Evolutionary conservation across 2,888 invertebrate genomes (phyloP), one percentile per base, ranked within the genome.

Genomic region (Phragmatobia fuliginosa): DNA sequence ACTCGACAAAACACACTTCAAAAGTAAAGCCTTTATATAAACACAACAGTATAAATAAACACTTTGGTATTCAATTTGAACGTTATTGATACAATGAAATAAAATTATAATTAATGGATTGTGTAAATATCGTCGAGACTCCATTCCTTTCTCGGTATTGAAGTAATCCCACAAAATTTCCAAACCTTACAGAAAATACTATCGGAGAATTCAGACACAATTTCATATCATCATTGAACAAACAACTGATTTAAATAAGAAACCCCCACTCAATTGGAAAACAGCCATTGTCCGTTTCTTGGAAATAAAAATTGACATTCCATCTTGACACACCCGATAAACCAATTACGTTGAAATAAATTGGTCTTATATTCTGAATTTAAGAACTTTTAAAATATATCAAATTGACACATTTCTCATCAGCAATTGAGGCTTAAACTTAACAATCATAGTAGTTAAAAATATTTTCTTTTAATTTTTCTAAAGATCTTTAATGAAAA

Each of bases 211-310:
- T 52, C 52, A 11, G 14, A 28, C 25, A 52, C 52, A 52, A 52
- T 52, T 52, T 11, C 25, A 52, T 52, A 25, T 52, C 52, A 25
- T 25, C 52, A 11, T 25, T 28, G 56, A 56, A 56, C 56, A 56
- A 28, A 56, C 56, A 56, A 52, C 52, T 14, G 25, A 52, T 52
- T 52, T 52, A 60, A 33, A 33, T 60, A 60, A 33, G 60, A 60
- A 36, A 62, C 25, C 41, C 1, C 52, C n/a, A 3, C n/a, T 52
- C 25, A 52, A 52, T 52, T 52, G 52, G 25, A 14, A 52, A 4
- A 52, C 25, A 11, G 25, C 52, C 25, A 25, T 36, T 33, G 33
- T 38, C 52, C 52, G 25, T 52, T 25, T 25, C 49, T 52, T 25
- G 25, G 25, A 52, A 52, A 52, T 25, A 25, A 52, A 52, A 25